Base-by-base conservation (phyloP, 2,113 vertebrate genomes). In the Ranitomeya imitator region DNA sequence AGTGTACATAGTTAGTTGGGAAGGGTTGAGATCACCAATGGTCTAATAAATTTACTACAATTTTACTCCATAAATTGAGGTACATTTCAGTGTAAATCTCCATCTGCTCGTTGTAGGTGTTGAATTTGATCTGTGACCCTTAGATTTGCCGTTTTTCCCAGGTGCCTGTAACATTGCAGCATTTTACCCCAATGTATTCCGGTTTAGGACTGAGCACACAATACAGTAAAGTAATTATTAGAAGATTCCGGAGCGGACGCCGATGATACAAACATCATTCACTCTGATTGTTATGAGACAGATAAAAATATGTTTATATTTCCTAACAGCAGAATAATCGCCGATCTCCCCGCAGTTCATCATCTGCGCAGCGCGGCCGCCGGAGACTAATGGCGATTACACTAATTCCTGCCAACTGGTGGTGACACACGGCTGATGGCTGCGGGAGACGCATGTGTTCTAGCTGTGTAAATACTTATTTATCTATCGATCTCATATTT, bases 271-370 rank as follows among this genome's bases (percentile, higher is more conserved):
- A 78, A 52, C 19, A 78, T 55, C n/a, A 54, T 78, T 78, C 51
- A 54, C 54, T 55, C 3, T 82, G 79, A 61, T 31, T 45, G 79
- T 82, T 37, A 82, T 63, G 15, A 63, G 79, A 61, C 59, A 16
- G 59, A 63, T 61, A 82, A 26, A 61, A 45, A 82, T 82, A 7
- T 82, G 23, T 18, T 63, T 82, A 31, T 82, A 82, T 82, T 31
- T 60, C 10, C 9, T 11, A 82, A 59, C 45, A 55, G 11, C 11
- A 12, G 57, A 82, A 59, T 18, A 51, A 63, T 23, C 10, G 16
- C 13, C 3, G 45, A 60, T 31, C 2, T 13, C 23, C 2, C 10
- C 9, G 12, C 4, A 21, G 26, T 82, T 16, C 18, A 82, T 82
- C 59, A 82, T 37, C 52, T 23, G 26, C 21, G 45, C 59, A 63